A percentile compares a stretch with the other conserved stretches of the same genome.
Conservation (phyloP, 2,113 vertebrate species). For the Gobius niger region DNA sequence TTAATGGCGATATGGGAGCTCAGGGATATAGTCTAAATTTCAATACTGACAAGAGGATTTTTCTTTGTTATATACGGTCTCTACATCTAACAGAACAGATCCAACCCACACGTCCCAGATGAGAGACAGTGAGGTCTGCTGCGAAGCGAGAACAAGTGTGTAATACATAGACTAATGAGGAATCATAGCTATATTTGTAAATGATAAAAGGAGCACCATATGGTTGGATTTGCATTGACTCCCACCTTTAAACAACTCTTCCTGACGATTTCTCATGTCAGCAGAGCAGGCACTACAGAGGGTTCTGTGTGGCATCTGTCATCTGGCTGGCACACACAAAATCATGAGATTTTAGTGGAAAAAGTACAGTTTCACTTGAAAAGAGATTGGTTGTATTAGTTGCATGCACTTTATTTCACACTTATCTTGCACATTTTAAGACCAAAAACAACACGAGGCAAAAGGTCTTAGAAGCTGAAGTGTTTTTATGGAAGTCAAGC, state of each 20-base stretch:
- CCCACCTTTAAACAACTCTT: conserved; percentile 27
- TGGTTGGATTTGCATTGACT: neutral
- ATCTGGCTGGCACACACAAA: conserved; percentile 33
- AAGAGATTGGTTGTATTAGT: too few species aligned
- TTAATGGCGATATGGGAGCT: conserved; percentile 24
- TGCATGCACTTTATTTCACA: too few species aligned
- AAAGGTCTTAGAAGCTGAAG: conserved; percentile 1
- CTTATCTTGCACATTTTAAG: neutral
- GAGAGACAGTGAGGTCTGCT: neutral
- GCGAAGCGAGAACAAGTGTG: neutral
- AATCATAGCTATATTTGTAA: neutral
- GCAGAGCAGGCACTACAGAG: conserved; percentile 18
- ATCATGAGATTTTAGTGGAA: neutral
- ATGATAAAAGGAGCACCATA: neutral
- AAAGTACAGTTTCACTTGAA: neutral
- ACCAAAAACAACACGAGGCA: neutral
- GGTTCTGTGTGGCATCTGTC: conserved; percentile 39
- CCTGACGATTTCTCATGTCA: conserved; percentile 24
- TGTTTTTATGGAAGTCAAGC: conserved; percentile 20
- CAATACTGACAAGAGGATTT: conserved; percentile 11
- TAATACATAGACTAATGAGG: neutral
- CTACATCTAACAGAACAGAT: too few species aligned
- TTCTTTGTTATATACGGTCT: too few species aligned
- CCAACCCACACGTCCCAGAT: neutral
- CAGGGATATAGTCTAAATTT: conserved; percentile 8